Conservation (phyloP, 2,113 vertebrate species). For the Laterallus jamaicensis region DNA sequence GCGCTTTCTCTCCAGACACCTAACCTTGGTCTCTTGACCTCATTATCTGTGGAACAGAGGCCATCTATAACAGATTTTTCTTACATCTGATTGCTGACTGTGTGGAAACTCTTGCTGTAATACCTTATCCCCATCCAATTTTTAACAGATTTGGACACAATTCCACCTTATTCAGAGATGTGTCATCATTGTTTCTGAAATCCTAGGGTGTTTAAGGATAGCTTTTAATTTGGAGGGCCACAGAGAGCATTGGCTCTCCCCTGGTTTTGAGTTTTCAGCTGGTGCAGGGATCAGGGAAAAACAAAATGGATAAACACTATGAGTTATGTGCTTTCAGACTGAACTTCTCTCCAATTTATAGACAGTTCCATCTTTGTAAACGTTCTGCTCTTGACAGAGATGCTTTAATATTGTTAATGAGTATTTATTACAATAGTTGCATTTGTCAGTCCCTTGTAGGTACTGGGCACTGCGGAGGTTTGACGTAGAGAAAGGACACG, state of each 20-base stretch:
- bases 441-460: neutral
- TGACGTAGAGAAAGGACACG: accelerated
- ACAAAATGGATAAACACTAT: neutral
- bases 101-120: neutral
- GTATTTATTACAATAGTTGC: neutral
- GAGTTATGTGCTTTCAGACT: neutral
- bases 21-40: neutral
- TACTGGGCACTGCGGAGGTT: neutral
- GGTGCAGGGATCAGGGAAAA: neutral
- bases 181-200: neutral
- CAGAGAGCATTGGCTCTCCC: neutral
- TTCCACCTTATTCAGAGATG: neutral
- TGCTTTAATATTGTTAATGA: neutral
- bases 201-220: neutral
- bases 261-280: neutral
- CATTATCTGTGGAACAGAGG: neutral
- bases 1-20: neutral
- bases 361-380: neutral
- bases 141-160: neutral
- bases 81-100: neutral
- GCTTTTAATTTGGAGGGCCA: neutral
- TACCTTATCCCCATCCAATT: neutral
- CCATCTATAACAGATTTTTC: neutral
- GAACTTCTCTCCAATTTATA: neutral
- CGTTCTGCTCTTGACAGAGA: neutral